Evolutionary conservation across 2,797 vertebrate genomes (phyloP).

Genomic region (Poeciliopsis gracilis): DNA sequence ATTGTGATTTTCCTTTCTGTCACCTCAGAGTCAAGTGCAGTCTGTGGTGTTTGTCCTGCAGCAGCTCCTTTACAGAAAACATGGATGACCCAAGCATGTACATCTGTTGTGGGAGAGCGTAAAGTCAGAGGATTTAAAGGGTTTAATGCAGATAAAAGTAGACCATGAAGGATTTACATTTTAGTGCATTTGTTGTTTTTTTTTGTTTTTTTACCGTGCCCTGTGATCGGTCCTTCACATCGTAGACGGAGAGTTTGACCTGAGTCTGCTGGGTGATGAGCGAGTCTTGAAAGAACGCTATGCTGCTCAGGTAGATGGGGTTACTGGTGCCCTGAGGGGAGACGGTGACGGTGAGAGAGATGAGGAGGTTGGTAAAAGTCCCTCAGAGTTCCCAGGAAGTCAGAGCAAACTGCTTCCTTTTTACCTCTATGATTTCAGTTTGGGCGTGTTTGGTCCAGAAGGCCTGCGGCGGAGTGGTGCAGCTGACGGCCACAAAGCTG

Average conservation of each 20-base stretch:
- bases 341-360: not conserved
- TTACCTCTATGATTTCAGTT: conserved; percentile 95
- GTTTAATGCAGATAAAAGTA: not conserved
- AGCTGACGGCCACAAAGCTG: conserved; percentile 97
- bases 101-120: conserved; percentile 83
- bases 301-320: conserved; percentile 97
- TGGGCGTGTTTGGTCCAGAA: conserved; percentile 99
- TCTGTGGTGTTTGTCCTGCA: conserved; percentile 92
- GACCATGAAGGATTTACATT: conserved; percentile 2
- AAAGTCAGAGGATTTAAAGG: conserved; percentile 17
- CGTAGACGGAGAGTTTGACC: conserved; percentile 96
- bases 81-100: conserved; percentile 95
- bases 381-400: not conserved
- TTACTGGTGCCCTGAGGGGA: conserved; percentile 92
- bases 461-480: conserved; percentile 98
- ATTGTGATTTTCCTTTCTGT: not conserved
- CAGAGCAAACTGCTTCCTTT: rapidly evolving
- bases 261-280: conserved; percentile 98
- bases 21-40: conserved; percentile 95
- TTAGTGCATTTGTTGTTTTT: not conserved
- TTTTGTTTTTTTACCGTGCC: conserved; percentile 87
- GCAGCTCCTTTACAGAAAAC: conserved; percentile 94
- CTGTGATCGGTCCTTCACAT: conserved; percentile 98
- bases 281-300: conserved; percentile 98
- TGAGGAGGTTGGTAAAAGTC: not conserved